phyloP scores from a whole-genome alignment of 2,888 invertebrate species.

The Nephrotoma appendiculata region DNA sequence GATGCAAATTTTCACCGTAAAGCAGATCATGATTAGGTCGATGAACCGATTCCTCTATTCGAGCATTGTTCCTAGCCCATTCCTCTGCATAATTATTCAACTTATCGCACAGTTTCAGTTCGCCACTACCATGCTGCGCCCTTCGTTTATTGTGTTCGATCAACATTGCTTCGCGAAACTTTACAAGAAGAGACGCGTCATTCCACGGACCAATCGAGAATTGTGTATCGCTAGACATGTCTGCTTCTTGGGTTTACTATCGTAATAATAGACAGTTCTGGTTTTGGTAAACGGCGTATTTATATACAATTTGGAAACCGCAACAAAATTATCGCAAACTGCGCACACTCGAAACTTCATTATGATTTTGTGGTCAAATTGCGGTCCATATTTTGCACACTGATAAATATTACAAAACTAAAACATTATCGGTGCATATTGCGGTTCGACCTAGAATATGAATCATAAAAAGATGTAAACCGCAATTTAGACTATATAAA shows the following conservation, averaged over 20 bases:
- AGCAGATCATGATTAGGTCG: background rate
- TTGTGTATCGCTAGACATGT: background rate
- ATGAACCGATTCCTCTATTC: background rate
- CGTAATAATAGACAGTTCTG: background rate
- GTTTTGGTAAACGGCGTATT: background rate
- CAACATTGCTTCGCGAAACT: background rate
- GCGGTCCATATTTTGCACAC: too few species aligned
- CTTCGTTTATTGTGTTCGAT: background rate
- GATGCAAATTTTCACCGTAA: background rate
- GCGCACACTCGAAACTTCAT: background rate
- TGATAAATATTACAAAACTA: too few species aligned
- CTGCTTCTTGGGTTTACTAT: background rate
- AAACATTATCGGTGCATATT: too few species aligned
- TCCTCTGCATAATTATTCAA: background rate
- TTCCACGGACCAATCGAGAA: background rate
- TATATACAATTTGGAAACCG: background rate
- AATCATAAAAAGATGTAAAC: too few species aligned
- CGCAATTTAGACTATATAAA: too few species aligned
- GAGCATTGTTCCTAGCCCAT: background rate
- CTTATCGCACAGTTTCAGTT: background rate
- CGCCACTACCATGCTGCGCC: background rate
- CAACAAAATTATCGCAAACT: background rate
- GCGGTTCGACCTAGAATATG: too few species aligned
- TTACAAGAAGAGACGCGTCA: background rate
- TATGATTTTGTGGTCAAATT: background rate